Conservation (phyloP, 1,140 invertebrate species). For the Lepidurus apus region DNA sequence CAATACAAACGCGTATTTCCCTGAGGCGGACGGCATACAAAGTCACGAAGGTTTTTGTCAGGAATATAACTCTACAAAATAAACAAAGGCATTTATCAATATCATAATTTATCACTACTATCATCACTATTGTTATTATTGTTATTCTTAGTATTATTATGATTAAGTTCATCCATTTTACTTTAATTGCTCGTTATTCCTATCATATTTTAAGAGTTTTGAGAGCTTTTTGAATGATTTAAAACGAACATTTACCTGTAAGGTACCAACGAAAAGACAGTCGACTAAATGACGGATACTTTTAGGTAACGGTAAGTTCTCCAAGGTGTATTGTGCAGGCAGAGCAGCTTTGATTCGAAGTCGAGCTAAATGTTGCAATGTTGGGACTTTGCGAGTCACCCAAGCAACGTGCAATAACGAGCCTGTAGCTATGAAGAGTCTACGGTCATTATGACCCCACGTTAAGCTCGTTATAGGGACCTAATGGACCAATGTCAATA, state of each 20-base stretch:
- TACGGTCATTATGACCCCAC: constrained; percentile 95
- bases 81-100: constrained; percentile 24
- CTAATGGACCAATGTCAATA: constrained; percentile 45
- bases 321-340: constrained; percentile 50
- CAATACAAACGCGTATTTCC: constrained; percentile 81
- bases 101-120: neutral
- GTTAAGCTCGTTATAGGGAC: constrained; percentile 84
- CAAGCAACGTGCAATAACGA: constrained; percentile 77
- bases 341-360: constrained; percentile 57
- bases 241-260: constrained; percentile 17
- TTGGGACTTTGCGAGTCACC: constrained; percentile 76
- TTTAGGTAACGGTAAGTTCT: constrained; percentile 30
- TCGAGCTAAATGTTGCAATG: constrained; percentile 79
- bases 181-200: too few species aligned
- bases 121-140: too few species aligned
- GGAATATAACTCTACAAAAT: constrained; percentile 81
- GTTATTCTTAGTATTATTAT: too few species aligned
- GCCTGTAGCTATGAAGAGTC: constrained; percentile 89
- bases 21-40: constrained; percentile 84
- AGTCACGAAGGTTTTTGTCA: constrained; percentile 76
- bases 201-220: neutral
- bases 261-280: constrained; percentile 31
- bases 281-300: constrained; percentile 30
- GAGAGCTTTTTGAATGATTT: neutral
- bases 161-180: too few species aligned